These are phyloP conservation scores for Pheucticus melanocephalus DNA, from an alignment of 2,113 vertebrate species.

Conservation along the genomic window DNA sequence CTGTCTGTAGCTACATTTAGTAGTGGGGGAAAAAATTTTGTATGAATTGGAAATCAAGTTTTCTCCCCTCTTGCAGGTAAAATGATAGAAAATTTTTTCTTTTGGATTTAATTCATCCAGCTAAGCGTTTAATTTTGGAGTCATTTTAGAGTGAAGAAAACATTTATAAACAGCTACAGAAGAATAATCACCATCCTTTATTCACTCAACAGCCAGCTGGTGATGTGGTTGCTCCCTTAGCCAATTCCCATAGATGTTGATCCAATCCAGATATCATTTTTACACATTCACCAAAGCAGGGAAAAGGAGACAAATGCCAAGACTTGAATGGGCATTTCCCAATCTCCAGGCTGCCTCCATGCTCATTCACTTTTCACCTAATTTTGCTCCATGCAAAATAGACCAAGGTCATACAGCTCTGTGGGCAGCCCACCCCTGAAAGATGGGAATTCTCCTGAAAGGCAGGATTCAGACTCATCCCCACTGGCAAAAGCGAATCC, in stretches of 20 bases:
- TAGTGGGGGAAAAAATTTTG: neutral
- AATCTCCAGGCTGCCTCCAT: neutral
- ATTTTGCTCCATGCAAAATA: neutral
- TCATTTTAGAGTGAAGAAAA: neutral
- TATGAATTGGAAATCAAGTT: neutral
- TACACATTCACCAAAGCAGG: neutral
- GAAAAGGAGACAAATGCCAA: neutral
- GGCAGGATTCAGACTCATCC: neutral
- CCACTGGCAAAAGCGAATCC: neutral
- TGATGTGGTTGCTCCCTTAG: neutral
- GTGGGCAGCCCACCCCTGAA: neutral
- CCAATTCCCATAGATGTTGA: neutral
- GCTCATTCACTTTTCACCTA: rapidly evolving
- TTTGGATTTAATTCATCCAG: neutral
- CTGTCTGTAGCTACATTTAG: neutral
- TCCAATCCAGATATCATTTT: neutral
- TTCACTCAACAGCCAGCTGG: neutral
- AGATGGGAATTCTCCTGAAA: neutral
- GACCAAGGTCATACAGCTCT: neutral
- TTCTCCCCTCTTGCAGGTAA: neutral
- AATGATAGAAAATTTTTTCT: neutral
- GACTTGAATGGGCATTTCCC: neutral
- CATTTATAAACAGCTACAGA: neutral
- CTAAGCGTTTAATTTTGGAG: neutral
- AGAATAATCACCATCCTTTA: neutral